phyloP scores from a whole-genome alignment of 2,113 vertebrate genomes.

The Ammodytes dubius region DNA sequence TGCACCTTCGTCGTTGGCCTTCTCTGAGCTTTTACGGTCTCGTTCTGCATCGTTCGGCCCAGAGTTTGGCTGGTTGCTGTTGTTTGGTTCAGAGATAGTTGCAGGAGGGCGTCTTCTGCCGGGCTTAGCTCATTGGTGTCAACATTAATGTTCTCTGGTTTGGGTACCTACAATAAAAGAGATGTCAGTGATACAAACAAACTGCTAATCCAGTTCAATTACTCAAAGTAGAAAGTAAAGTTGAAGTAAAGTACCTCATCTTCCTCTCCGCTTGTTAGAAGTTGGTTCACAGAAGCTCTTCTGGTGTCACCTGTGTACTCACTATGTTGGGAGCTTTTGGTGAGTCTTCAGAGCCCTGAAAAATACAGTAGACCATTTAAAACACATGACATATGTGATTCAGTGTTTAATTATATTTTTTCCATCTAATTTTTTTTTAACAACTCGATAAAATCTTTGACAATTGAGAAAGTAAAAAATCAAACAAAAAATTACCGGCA shows the following conservation, averaged over 20 bases:
- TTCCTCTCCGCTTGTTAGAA: background rate
- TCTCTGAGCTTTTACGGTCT: background rate
- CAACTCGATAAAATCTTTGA: background rate
- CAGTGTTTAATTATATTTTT: background rate
- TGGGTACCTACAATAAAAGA: constrained; percentile 13
- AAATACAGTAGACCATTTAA: background rate
- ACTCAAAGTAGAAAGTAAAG: background rate
- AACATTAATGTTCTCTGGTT: constrained; percentile 11
- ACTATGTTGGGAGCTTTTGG: background rate
- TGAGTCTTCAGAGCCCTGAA: constrained; percentile 32
- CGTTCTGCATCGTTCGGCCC: background rate
- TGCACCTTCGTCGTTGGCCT: background rate
- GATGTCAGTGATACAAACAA: background rate
- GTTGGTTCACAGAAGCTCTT: background rate
- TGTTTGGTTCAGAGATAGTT: background rate
- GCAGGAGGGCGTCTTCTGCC: background rate
- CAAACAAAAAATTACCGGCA: too few relatives aligned
- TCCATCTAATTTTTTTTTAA: background rate
- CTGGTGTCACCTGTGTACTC: background rate
- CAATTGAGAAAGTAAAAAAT: background rate
- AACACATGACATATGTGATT: background rate
- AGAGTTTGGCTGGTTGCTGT: background rate
- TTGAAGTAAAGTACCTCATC: constrained; percentile 30
- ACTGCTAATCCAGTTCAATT: background rate
- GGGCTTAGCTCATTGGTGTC: background rate